Evolutionary conservation across 2,113 vertebrate species (phyloP).

Genomic region (Anthoscopus minutus): DNA sequence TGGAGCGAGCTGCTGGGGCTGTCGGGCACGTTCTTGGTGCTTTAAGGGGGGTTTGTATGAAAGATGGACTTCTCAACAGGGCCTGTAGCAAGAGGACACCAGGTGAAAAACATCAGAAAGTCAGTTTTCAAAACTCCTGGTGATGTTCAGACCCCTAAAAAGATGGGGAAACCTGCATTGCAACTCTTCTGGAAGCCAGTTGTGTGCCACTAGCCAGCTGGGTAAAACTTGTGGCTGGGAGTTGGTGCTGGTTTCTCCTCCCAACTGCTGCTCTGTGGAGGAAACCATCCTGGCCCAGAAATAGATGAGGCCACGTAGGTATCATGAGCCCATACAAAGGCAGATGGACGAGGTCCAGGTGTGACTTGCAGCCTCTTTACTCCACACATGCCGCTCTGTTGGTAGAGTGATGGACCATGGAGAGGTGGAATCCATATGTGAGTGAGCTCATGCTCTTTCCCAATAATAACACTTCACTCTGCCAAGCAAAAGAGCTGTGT

Average conservation of each 20-base stretch:
- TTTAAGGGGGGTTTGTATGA: background rate
- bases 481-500: conserved; percentile 54
- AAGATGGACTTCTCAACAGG: background rate
- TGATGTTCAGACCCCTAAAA: background rate
- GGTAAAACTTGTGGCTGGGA: background rate
- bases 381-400: conserved; percentile 30
- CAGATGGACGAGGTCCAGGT: background rate
- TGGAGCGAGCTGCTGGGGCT: background rate
- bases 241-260: background rate
- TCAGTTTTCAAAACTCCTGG: background rate
- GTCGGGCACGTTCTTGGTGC: background rate
- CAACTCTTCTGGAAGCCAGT: background rate
- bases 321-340: conserved; percentile 6
- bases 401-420: conserved; percentile 29
- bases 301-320: conserved; percentile 2
- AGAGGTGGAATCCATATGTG: conserved; percentile 41
- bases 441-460: conserved; percentile 50
- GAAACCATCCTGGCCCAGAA: background rate
- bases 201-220: background rate
- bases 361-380: background rate
- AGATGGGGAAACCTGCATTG: fast-evolving
- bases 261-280: background rate
- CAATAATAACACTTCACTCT: conserved; percentile 12
- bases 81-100: fast-evolving
- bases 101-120: background rate